phyloP scores from a whole-genome alignment of 2,888 invertebrate species.

The Nycteola revayana region DNA sequence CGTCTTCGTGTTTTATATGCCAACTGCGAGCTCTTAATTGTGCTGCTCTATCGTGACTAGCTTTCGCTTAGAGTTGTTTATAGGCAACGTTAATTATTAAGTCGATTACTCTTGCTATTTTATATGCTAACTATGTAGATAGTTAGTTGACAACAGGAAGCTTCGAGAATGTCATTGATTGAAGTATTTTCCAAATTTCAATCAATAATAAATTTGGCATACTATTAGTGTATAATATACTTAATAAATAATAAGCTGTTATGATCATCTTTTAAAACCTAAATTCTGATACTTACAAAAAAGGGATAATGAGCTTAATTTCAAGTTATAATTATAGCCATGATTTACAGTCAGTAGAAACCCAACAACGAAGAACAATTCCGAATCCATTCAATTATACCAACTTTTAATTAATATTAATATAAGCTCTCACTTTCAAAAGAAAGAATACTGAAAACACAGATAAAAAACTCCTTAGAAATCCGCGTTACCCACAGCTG shows the following conservation, averaged over 20 bases:
- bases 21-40: slow-evolving; percentile 67
- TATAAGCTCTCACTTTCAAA: slow-evolving; percentile 77
- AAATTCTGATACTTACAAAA: slow-evolving; percentile 60
- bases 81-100: slow-evolving; percentile 33
- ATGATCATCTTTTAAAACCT: too few species aligned
- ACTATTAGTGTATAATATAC: too few species aligned
- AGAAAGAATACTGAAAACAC: slow-evolving; percentile 72
- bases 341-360: slow-evolving; percentile 63
- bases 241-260: too few species aligned
- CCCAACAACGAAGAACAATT: slow-evolving; percentile 73
- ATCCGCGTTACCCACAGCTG: slow-evolving; percentile 76
- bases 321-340: slow-evolving; percentile 74
- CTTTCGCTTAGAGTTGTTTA: slow-evolving; percentile 49
- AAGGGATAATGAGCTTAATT: slow-evolving; percentile 57
- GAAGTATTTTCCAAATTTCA: too few species aligned
- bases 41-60: slow-evolving; percentile 66
- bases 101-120: slow-evolving; percentile 14
- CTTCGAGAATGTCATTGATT: too few species aligned
- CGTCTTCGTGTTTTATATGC: slow-evolving; percentile 64
- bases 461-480: slow-evolving; percentile 79
- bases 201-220: too few species aligned
- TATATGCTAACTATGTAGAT: too few species aligned
- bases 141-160: too few species aligned
- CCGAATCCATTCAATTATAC: slow-evolving; percentile 78
- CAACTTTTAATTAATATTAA: slow-evolving; percentile 83